A percentile compares a stretch with the other conserved stretches of the same genome.
phyloP scores from a whole-genome alignment of 1,140 invertebrate species.

The Solen grandis region DNA sequence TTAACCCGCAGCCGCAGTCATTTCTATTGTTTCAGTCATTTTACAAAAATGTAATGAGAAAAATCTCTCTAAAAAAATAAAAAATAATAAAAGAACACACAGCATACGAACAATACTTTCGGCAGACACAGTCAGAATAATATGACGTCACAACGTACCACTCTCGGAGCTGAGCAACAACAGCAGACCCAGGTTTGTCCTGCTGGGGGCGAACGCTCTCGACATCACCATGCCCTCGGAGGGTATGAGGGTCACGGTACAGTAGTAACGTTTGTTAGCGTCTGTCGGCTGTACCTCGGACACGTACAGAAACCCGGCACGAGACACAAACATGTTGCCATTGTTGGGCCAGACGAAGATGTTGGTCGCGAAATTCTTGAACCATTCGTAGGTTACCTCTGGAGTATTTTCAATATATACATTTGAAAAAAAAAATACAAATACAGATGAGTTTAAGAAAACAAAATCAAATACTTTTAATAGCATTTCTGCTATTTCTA shows the following conservation, averaged over 20 bases:
- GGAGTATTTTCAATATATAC: no score
- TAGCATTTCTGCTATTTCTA: no score
- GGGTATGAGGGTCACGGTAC: slow-evolving; percentile 36
- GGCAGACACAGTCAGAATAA: no score
- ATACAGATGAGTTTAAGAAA: no score
- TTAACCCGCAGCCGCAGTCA: no score
- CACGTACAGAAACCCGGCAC: slow-evolving; percentile 44
- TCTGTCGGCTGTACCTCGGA: slow-evolving; percentile 50
- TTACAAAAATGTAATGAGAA: no score
- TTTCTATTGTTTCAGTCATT: no score
- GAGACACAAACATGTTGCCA: slow-evolving; percentile 44
- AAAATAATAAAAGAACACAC: no score
- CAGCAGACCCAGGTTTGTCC: slow-evolving; percentile 29
- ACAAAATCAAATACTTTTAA: no score
- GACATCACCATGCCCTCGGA: background rate
- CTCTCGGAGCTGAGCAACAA: slow-evolving; percentile 22
- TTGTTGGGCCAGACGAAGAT: slow-evolving; percentile 12
- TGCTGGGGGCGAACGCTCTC: slow-evolving; percentile 22
- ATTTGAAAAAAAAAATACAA: no score
- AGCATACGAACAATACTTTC: no score
- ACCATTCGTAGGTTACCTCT: slow-evolving; percentile 48
- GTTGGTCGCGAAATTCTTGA: slow-evolving; percentile 2
- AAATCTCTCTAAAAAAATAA: no score
- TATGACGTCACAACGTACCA: slow-evolving; percentile 26
- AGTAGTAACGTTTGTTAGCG: slow-evolving; percentile 31